Evolutionary conservation across 2,888 invertebrate genomes (phyloP), one percentile per base, ranked within the genome.

Genomic region (Hyalella azteca): DNA sequence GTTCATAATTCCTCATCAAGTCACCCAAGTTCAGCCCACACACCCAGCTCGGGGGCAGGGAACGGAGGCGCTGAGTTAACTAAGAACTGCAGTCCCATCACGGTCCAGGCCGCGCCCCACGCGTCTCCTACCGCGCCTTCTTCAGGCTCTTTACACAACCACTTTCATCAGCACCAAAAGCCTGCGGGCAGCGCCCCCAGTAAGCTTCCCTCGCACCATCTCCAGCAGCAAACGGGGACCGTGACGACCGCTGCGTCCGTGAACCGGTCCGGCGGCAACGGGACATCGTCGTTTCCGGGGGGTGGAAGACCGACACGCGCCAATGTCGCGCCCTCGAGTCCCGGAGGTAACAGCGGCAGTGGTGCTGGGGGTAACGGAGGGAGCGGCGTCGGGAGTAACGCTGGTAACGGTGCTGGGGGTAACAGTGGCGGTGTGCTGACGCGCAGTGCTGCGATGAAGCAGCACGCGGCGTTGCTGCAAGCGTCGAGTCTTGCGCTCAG

Each of bases 391-490:
- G 54, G 22, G 7, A 22, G 26, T n/a, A 54, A 54, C 54, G 22
- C 4, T 15, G 22, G 49, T 22, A 49, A 49, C 49, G 15, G 15
- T 15, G 15, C 7, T 15, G 22, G n/a, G n/a, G 22, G 22, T 22
- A 54, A 54, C 26, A 22, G 54, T 54, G 54, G 36, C 4, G 66
- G 66, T 19, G 66, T 66, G 19, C 32, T 66, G 66, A 66, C 66
- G 4, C 36, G 66, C 5, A 66, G 66, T 36, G 66, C 66, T 36
- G 66, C 36, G 36, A 32, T 66, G 19, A 66, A 66, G 19, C 66
- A 45, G 45, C n/a, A 54, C 22, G 36, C 66, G 9, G 39, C 66
- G 19, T 66, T 66, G 29, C 36, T 45, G 15, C 45, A 45, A 15
- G 45, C 11, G 15, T 9, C 45, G 15, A 15, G 45, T 15, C 15